phyloP scores from a whole-genome alignment of 2,113 vertebrate species.

The Xiphorhynchus elegans region DNA sequence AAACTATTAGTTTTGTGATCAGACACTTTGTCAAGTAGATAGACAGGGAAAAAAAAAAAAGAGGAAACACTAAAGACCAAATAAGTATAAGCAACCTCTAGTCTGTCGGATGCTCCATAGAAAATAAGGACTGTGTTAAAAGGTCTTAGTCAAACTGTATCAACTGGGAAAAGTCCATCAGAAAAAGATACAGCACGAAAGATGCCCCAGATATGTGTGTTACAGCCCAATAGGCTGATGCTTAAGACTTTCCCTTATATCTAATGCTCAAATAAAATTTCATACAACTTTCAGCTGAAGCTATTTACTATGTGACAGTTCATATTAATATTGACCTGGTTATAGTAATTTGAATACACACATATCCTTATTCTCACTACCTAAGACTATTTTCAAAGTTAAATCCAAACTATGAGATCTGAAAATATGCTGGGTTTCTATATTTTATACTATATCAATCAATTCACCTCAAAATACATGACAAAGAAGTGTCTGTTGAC shows the following conservation, averaged over 20 bases:
- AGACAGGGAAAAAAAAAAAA: not conserved
- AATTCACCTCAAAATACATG: not conserved
- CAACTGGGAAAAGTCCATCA: not conserved
- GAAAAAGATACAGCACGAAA: not conserved
- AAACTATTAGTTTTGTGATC: not conserved
- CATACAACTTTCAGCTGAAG: not conserved
- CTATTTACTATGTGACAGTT: not conserved
- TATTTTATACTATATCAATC: rapidly evolving
- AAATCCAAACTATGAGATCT: not conserved
- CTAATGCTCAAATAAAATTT: not conserved
- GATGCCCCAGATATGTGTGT: not conserved
- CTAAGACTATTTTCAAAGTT: not conserved
- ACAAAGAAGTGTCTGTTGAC: not conserved
- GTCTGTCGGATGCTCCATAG: not conserved
- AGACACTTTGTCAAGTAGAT: not conserved
- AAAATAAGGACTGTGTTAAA: not conserved
- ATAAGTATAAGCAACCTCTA: not conserved
- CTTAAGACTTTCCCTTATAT: not conserved
- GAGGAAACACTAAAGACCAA: not conserved
- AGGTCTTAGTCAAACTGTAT: not conserved
- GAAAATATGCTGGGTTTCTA: not conserved
- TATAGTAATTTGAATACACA: not conserved
- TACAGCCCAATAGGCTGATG: not conserved
- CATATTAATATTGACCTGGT: not conserved
- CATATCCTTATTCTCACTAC: not conserved